These are phyloP conservation scores for Nannoperca australis DNA, from an alignment of 2,797 vertebrate genomes.

Conservation along the genomic window DNA sequence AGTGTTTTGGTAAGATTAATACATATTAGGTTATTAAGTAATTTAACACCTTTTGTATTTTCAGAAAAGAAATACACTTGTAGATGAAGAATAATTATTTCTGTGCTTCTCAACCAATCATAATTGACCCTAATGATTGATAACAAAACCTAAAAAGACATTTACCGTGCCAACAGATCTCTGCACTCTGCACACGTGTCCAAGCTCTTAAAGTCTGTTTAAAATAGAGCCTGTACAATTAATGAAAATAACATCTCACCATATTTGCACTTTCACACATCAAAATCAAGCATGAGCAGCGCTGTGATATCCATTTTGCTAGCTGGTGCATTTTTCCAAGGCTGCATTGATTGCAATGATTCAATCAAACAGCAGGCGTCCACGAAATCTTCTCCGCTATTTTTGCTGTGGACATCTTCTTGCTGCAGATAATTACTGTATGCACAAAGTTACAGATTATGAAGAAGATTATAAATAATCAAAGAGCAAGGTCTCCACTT, in stretches of 20 bases:
- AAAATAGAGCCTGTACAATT: background rate
- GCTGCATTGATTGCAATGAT: slow-evolving; percentile 15
- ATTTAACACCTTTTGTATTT: background rate
- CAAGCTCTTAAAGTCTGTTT: slow-evolving; percentile 19
- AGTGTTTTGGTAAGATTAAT: background rate
- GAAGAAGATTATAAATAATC: slow-evolving; percentile 16
- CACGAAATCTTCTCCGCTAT: background rate
- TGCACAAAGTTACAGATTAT: slow-evolving; percentile 2
- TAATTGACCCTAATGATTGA: background rate
- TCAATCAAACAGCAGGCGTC: slow-evolving; percentile 15
- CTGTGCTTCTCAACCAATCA: background rate
- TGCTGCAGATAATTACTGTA: background rate
- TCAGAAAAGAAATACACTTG: background rate
- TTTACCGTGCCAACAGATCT: background rate
- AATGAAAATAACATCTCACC: slow-evolving; percentile 14
- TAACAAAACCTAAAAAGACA: background rate
- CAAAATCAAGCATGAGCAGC: slow-evolving; percentile 12
- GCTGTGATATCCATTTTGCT: background rate
- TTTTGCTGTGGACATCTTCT: background rate
- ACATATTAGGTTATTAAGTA: background rate
- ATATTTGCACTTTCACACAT: slow-evolving; percentile 11
- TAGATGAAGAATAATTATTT: background rate
- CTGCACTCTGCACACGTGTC: background rate
- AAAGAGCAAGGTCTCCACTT: slow-evolving; percentile 18
- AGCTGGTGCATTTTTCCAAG: slow-evolving; percentile 14